These are phyloP conservation scores for Ptilodon capucinus DNA, from an alignment of 2,888 invertebrate species.

Conservation along the genomic window DNA sequence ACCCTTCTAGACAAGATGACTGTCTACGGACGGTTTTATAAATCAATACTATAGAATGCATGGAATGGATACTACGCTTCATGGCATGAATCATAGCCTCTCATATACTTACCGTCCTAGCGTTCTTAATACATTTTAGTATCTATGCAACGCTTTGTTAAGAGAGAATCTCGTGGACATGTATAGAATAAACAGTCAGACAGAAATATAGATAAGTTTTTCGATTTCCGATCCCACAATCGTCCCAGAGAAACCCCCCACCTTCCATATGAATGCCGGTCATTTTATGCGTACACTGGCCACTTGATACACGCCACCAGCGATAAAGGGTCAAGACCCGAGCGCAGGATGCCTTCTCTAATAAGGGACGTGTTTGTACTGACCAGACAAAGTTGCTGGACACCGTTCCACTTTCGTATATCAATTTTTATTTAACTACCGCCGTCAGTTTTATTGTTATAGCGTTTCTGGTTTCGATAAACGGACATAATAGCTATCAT, in stretches of 20 bases:
- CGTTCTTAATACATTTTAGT: too few species aligned
- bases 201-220: too few species aligned
- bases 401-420: slow-evolving; percentile 16
- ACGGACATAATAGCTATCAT: slow-evolving; percentile 7
- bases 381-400: slow-evolving; percentile 29
- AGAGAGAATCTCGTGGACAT: background rate
- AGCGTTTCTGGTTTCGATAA: slow-evolving; percentile 11
- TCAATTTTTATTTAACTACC: slow-evolving; percentile 13
- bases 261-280: slow-evolving; percentile 44
- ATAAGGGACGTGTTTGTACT: slow-evolving; percentile 64
- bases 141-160: too few species aligned
- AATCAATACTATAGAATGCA: too few species aligned
- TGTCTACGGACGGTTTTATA: too few species aligned
- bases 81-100: too few species aligned
- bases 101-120: too few species aligned
- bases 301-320: slow-evolving; percentile 46
- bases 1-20: too few species aligned
- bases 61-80: too few species aligned
- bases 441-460: slow-evolving; percentile 24
- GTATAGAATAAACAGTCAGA: background rate
- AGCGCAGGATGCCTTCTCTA: slow-evolving; percentile 58
- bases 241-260: slow-evolving; percentile 11
- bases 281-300: slow-evolving; percentile 54
- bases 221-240: background rate
- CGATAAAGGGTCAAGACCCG: slow-evolving; percentile 72